Percentiles rank a stretch among this genome's conserved stretches.
phyloP scores from a whole-genome alignment of 53 echinoderm and acorn worm species.

The Apostichopus leukothele region DNA sequence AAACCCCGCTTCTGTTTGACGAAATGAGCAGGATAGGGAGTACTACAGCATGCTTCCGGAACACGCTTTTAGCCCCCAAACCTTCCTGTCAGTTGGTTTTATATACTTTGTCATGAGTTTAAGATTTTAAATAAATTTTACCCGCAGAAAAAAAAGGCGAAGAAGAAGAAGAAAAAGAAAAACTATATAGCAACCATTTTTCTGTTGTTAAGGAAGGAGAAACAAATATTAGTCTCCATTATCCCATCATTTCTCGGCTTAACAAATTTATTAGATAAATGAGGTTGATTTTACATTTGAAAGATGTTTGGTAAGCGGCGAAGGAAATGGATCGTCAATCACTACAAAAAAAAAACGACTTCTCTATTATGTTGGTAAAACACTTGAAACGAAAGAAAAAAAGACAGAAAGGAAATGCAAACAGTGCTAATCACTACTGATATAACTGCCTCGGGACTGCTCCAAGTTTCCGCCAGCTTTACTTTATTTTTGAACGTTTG shows the following conservation, averaged over 20 bases:
- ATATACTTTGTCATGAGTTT: background rate
- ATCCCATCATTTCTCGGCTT: slow-evolving; percentile 57
- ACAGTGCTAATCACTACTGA: slow-evolving; percentile 45
- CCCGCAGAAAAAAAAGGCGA: background rate
- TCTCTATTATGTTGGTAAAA: slow-evolving; percentile 40
- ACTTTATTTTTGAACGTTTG: slow-evolving; percentile 40
- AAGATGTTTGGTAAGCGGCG: slow-evolving; percentile 29
- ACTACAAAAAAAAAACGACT: slow-evolving; percentile 12
- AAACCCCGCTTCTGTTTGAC: background rate
- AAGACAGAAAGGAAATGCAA: slow-evolving; percentile 21
- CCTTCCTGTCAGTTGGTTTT: slow-evolving; percentile 26
- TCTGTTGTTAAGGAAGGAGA: slow-evolving; percentile 61
- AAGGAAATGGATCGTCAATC: slow-evolving; percentile 43
- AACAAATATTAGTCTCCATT: slow-evolving; percentile 79
- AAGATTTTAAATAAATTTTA: slow-evolving; percentile 27
- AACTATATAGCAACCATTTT: slow-evolving; percentile 44
- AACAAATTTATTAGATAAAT: slow-evolving; percentile 26
- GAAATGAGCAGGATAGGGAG: slow-evolving; percentile 6
- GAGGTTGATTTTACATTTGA: slow-evolving; percentile 36
- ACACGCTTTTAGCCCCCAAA: slow-evolving; percentile 46
- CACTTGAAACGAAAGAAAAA: slow-evolving; percentile 16
- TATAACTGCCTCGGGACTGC: slow-evolving; percentile 43
- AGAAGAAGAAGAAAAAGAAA: background rate
- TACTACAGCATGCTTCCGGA: slow-evolving; percentile 24
- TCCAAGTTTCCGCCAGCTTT: slow-evolving; percentile 27